A percentile compares a stretch with the other conserved stretches of the same genome.
These are phyloP conservation scores for Crypturellus undulatus DNA, from an alignment of 2,113 vertebrate species.

Conservation along the genomic window DNA sequence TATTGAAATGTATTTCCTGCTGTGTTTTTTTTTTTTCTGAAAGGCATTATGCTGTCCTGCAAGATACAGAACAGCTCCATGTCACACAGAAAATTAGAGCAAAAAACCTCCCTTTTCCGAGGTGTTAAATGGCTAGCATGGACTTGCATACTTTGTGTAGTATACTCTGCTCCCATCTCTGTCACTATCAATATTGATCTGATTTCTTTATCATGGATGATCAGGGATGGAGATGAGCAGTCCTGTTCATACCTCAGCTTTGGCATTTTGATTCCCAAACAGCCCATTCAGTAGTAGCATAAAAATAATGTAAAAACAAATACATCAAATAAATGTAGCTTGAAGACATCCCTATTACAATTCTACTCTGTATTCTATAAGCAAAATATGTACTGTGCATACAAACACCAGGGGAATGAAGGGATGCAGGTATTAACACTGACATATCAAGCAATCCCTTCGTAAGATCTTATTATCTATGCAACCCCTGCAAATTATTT, in stretches of 20 bases:
- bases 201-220: constrained; percentile 29
- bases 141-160: neutral
- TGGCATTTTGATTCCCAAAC: constrained; percentile 72
- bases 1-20: neutral
- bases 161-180: neutral
- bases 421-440: constrained; percentile 49
- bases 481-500: constrained; percentile 49
- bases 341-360: constrained; percentile 70
- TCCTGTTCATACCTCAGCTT: constrained; percentile 51
- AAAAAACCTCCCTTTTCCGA: neutral
- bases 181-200: constrained; percentile 36
- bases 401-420: neutral
- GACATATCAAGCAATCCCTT: constrained; percentile 49
- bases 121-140: neutral
- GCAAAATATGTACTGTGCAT: constrained; percentile 63
- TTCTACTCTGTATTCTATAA: constrained; percentile 52
- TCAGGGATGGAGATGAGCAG: constrained; percentile 48
- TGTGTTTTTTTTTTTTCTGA: neutral
- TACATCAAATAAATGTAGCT: constrained; percentile 73
- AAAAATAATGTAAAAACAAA: constrained; percentile 74
- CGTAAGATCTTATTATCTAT: constrained; percentile 38
- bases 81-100: neutral
- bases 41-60: neutral
- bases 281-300: constrained; percentile 63
- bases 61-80: neutral